Evolutionary conservation across 2,888 invertebrate genomes (phyloP).

Genomic region (Platerodrilus igneus): DNA sequence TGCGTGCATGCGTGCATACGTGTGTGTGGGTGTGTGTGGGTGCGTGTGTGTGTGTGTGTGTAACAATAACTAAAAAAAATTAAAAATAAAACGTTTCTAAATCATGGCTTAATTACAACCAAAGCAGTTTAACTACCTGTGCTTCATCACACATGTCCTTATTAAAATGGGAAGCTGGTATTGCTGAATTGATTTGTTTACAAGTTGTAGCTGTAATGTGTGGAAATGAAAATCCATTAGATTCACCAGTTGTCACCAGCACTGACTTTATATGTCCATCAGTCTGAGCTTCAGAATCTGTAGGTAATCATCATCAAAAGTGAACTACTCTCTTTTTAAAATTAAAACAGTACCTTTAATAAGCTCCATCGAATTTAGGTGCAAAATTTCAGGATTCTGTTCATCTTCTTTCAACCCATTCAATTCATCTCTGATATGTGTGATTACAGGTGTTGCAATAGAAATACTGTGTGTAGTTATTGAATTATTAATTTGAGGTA

Average conservation of each 20-base stretch:
- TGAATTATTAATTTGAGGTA: no score
- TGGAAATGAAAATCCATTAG: constrained; percentile 47
- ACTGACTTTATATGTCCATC: constrained; percentile 44
- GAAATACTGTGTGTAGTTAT: no score
- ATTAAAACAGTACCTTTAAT: constrained; percentile 38
- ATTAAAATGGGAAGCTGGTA: constrained; percentile 35
- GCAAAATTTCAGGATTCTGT: no score
- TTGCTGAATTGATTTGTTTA: constrained; percentile 38
- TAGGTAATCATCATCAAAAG: constrained; percentile 17
- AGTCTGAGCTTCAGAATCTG: constrained; percentile 31
- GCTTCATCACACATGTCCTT: constrained; percentile 43
- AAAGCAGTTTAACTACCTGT: constrained; percentile 42
- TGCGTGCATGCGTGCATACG: no score
- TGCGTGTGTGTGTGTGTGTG: constrained; percentile 1
- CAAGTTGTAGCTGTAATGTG: constrained; percentile 42
- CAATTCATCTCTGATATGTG: constrained; percentile 33
- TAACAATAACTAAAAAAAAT: constrained; percentile 2
- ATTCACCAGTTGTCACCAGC: constrained; percentile 44
- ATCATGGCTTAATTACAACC: constrained; percentile 1
- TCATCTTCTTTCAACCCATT: no score
- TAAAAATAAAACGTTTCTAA: constrained; percentile 2
- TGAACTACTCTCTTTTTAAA: no score
- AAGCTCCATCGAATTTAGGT: constrained; percentile 33
- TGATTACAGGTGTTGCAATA: constrained; percentile 45
- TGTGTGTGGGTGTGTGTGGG: no score